Percentiles rank a stretch among this genome's conserved stretches.
phyloP scores from a whole-genome alignment of 2,888 invertebrate genomes.

The Orthosia cruda region DNA sequence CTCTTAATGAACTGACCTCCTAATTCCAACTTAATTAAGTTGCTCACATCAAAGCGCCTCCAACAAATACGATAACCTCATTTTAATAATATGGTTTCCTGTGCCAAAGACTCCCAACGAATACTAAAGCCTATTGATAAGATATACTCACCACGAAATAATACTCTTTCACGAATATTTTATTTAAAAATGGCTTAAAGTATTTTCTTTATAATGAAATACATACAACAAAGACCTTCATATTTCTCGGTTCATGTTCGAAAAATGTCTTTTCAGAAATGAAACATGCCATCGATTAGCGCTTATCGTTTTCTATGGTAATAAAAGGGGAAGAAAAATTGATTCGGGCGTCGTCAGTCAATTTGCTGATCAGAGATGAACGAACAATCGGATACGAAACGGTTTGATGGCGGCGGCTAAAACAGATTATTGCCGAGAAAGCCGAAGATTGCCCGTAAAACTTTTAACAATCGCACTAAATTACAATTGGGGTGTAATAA shows the following conservation, averaged over 20 bases:
- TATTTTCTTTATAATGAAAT: conserved; percentile 47
- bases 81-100: conserved; percentile 53
- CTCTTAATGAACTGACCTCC: conserved; percentile 13
- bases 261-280: conserved; percentile 61
- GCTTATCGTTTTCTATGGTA: conserved; percentile 70
- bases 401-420: conserved; percentile 78
- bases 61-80: conserved; percentile 48
- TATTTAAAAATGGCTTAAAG: conserved; percentile 39
- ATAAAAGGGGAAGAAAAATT: conserved; percentile 75
- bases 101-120: conserved; percentile 29
- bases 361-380: conserved; percentile 77
- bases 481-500: conserved; percentile 83
- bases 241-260: conserved; percentile 55
- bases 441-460: conserved; percentile 86
- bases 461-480: conserved; percentile 85
- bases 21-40: conserved; percentile 40
- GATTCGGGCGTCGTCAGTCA: conserved; percentile 75
- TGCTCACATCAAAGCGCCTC: conserved; percentile 39
- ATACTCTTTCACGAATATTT: conserved; percentile 27
- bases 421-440: conserved; percentile 83
- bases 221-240: conserved; percentile 64
- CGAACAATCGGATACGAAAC: conserved; percentile 74
- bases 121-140: conserved; percentile 46
- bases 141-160: conserved; percentile 35
- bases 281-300: conserved; percentile 69